Percentiles rank a stretch among this genome's conserved stretches.
Conservation (phyloP, 2,888 invertebrate species). For the Cryptus viduatorius region DNA sequence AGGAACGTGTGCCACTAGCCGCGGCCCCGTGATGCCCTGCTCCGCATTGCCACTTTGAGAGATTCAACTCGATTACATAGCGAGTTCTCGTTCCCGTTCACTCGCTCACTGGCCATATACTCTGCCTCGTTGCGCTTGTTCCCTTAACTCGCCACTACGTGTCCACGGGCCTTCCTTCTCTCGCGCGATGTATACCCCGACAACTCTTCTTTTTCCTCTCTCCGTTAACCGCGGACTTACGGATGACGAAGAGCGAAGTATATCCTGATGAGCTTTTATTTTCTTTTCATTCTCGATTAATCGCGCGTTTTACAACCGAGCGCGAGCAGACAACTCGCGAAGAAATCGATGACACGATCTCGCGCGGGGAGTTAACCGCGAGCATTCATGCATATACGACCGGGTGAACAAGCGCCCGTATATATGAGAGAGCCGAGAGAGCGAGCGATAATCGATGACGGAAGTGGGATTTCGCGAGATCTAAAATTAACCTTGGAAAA, state of each 20-base stretch:
- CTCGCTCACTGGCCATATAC: constrained; percentile 42
- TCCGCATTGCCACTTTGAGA: constrained; percentile 80
- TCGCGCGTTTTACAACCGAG: constrained; percentile 46
- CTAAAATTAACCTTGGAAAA: not conserved
- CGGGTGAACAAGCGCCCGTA: not conserved
- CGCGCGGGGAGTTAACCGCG: constrained; percentile 15
- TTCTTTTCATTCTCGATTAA: constrained; percentile 62
- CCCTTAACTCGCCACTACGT: not conserved
- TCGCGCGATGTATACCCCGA: not conserved
- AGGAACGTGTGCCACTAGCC: constrained; percentile 79
- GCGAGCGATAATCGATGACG: constrained; percentile 51
- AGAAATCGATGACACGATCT: constrained; percentile 65
- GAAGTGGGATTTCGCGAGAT: constrained; percentile 26
- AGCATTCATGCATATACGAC: not conserved
- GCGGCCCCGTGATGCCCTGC: constrained; percentile 80
- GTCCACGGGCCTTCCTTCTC: not conserved
- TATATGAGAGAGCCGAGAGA: constrained; percentile 30
- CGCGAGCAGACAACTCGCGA: constrained; percentile 37
- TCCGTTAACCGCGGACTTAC: constrained; percentile 73
- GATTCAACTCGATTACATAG: constrained; percentile 71
- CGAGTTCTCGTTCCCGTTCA: constrained; percentile 67
- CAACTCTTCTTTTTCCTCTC: constrained; percentile 70
- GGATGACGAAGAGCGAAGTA: constrained; percentile 45
- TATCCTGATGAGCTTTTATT: constrained; percentile 32
- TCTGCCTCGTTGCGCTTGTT: constrained; percentile 17